phyloP scores from a whole-genome alignment of 2,888 invertebrate genomes.

The Drosophila prolongata region DNA sequence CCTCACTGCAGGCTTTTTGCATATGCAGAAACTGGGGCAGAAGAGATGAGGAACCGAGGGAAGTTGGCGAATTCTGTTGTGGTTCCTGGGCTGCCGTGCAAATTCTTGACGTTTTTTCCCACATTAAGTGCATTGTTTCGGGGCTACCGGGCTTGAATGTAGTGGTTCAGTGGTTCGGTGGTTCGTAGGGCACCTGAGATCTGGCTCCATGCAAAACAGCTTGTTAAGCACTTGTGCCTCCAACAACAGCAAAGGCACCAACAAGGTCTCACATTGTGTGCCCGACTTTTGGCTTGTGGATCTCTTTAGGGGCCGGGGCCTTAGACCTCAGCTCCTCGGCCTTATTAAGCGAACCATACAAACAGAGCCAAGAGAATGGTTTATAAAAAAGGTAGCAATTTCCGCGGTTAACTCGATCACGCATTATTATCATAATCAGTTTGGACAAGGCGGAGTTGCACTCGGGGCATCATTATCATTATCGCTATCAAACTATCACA shows the following conservation, averaged over 20 bases:
- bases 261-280: conserved; percentile 59
- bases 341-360: conserved; percentile 72
- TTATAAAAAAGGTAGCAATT: conserved; percentile 62
- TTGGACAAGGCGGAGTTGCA: conserved; percentile 12
- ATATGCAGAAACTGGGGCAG: conserved; percentile 50
- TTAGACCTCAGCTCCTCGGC: conserved; percentile 20
- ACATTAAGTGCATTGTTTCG: conserved; percentile 79
- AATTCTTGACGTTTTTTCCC: conserved; percentile 82
- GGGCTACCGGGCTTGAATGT: conserved; percentile 65
- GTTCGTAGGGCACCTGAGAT: conserved; percentile 31
- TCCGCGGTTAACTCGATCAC: conserved; percentile 57
- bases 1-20: conserved; percentile 62
- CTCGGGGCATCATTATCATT: conserved; percentile 35
- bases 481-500: conserved; percentile 48
- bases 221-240: conserved; percentile 78
- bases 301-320: conserved; percentile 7
- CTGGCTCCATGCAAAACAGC: conserved; percentile 81
- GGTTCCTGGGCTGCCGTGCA: conserved; percentile 56
- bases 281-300: conserved; percentile 61
- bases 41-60: background rate
- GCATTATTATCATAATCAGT: conserved; percentile 73
- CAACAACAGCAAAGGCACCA: conserved; percentile 35
- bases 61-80: conserved; percentile 33
- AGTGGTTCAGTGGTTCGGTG: conserved; percentile 7
- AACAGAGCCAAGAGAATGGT: conserved; percentile 46